These are phyloP conservation scores for Heliconius hewitsoni DNA, from an alignment of 1,140 invertebrate species.

Conservation along the genomic window DNA sequence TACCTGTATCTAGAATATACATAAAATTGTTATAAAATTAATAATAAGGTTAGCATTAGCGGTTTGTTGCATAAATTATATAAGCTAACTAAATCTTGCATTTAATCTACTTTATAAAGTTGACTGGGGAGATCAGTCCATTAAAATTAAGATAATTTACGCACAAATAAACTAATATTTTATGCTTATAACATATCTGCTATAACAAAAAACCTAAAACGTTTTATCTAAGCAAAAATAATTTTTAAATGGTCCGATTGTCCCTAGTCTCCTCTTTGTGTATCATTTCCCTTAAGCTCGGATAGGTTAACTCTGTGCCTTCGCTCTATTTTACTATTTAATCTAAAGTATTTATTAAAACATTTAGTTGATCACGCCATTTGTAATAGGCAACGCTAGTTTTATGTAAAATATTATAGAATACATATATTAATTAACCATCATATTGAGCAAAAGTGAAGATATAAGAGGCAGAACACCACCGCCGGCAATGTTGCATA, in stretches of 20 bases:
- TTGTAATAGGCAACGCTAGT: neutral
- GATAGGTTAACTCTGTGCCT: constrained; percentile 50
- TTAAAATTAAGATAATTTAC: neutral
- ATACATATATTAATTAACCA: neutral
- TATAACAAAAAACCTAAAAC: neutral
- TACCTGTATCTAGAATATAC: neutral
- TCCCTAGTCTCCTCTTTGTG: constrained; percentile 3
- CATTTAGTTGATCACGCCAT: constrained; percentile 6
- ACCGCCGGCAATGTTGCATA: no score
- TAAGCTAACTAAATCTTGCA: neutral
- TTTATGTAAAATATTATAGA: neutral
- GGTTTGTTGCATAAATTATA: constrained; percentile 1
- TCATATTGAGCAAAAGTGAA: neutral
- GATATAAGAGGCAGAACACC: neutral
- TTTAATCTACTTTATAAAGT: constrained; percentile 18
- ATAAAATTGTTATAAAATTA: neutral
- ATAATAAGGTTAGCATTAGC: constrained; percentile 24
- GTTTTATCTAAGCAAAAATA: neutral
- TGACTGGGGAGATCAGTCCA: constrained; percentile 13
- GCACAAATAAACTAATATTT: neutral
- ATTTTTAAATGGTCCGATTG: neutral
- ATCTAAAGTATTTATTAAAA: constrained; percentile 25
- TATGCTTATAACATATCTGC: neutral
- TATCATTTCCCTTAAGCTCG: constrained; percentile 35
- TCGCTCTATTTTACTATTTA: constrained; percentile 40